These are phyloP conservation scores for Camponotus fellah DNA, from an alignment of 2,888 invertebrate genomes.

Conservation along the genomic window DNA sequence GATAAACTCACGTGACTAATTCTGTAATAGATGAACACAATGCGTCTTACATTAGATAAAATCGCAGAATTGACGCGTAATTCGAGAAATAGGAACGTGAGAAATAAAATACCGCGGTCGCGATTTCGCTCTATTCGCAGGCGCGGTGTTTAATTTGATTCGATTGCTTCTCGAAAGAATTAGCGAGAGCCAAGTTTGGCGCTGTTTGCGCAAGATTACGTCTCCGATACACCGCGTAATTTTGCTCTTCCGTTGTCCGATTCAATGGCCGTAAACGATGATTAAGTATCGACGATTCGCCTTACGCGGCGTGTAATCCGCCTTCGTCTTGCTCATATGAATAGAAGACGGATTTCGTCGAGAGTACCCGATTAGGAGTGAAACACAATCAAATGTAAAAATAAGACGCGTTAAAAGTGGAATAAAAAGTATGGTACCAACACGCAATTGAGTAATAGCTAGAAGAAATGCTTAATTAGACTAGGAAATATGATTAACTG, in stretches of 20 bases:
- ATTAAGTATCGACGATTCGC: conserved; percentile 55
- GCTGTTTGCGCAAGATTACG: conserved; percentile 54
- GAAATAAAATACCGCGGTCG: conserved; percentile 33
- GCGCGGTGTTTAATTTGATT: conserved; percentile 50
- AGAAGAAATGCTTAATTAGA: not conserved
- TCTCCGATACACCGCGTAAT: conserved; percentile 47
- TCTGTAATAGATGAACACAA: conserved; percentile 10
- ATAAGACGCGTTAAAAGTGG: not conserved
- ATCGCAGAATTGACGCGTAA: conserved; percentile 32
- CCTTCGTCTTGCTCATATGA: conserved; percentile 45
- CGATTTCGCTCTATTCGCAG: conserved; percentile 31
- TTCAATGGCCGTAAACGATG: conserved; percentile 52
- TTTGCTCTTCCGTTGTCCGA: conserved; percentile 52
- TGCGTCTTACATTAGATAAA: conserved; percentile 4
- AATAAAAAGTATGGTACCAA: conserved; percentile 2
- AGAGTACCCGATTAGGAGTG: conserved; percentile 41
- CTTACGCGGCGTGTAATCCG: conserved; percentile 47
- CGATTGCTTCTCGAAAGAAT: conserved; percentile 40
- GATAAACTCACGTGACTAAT: not conserved
- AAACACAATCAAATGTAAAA: not conserved
- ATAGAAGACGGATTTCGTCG: conserved; percentile 46
- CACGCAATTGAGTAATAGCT: not conserved
- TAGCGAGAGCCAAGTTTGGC: conserved; percentile 39
- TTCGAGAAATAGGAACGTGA: conserved; percentile 49
- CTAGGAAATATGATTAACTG: not conserved